Percentiles rank a stretch among this genome's conserved stretches.
phyloP scores from a whole-genome alignment of 2,888 invertebrate species.

The Eurytoma californica region DNA sequence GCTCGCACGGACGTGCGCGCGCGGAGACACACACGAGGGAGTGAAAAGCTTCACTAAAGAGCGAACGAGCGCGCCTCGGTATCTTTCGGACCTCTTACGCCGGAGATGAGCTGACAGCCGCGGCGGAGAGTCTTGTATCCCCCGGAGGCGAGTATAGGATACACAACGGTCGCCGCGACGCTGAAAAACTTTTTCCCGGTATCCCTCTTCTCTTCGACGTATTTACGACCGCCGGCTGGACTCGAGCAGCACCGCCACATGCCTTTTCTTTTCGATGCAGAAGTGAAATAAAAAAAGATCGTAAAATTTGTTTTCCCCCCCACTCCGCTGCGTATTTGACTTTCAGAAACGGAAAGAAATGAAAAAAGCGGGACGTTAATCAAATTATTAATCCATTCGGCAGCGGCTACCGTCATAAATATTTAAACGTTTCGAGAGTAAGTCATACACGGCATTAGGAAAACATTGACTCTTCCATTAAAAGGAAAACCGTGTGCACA shows the following conservation, averaged over 20 bases:
- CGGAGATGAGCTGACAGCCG: not conserved
- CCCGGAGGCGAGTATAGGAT: not conserved
- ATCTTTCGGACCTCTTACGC: not conserved
- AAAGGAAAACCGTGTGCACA: not conserved
- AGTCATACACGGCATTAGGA: constrained; percentile 11
- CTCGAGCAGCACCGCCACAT: not conserved
- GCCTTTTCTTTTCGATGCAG: no score
- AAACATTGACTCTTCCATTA: constrained; percentile 41
- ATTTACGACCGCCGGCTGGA: constrained; percentile 11
- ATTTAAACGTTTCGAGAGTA: constrained; percentile 21
- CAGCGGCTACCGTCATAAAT: constrained; percentile 30
- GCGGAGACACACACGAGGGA: not conserved
- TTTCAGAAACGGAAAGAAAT: no score
- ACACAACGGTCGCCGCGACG: no score
- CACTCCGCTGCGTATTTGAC: no score
- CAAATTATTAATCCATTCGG: constrained; percentile 44
- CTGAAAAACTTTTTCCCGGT: constrained; percentile 25
- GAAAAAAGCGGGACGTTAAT: constrained; percentile 1
- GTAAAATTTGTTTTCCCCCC: not conserved
- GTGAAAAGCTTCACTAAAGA: constrained; percentile 1
- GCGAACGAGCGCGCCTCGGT: not conserved
- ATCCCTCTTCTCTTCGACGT: not conserved
- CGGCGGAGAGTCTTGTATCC: not conserved
- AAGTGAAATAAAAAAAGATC: not conserved
- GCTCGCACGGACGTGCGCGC: no score